Percentiles rank a stretch among this genome's conserved stretches.
phyloP scores from a whole-genome alignment of 2,113 vertebrate species.

The Oryzias curvinotus region DNA sequence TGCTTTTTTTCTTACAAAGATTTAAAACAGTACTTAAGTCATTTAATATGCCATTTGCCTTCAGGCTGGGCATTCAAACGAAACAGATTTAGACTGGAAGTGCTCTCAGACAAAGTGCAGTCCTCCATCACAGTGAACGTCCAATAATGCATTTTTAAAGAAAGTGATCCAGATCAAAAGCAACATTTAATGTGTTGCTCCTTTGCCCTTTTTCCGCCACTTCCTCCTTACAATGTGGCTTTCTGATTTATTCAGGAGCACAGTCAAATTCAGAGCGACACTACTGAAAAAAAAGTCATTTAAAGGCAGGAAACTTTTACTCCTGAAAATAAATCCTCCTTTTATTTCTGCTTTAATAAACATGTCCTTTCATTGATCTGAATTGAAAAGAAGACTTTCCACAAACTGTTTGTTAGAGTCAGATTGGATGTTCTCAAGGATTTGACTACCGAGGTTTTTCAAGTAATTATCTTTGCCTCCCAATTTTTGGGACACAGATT shows the following conservation, averaged over 20 bases:
- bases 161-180: not conserved
- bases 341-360: no score
- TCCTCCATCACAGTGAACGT: not conserved
- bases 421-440: no score
- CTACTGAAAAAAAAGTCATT: no score
- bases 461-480: no score
- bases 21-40: slow-evolving; percentile 16
- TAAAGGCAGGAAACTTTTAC: no score
- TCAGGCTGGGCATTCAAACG: slow-evolving; percentile 1
- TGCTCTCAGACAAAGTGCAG: not conserved
- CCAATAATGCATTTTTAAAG: not conserved
- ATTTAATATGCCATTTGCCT: slow-evolving; percentile 16
- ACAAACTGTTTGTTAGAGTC: no score
- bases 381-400: no score
- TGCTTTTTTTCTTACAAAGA: slow-evolving; percentile 1
- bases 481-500: no score
- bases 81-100: slow-evolving; percentile 8
- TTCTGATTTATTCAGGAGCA: not conserved
- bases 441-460: no score
- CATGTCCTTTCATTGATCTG: no score
- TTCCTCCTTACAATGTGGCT: not conserved
- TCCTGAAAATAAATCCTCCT: no score
- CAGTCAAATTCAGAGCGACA: no score
- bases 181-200: not conserved
- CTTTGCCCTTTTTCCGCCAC: not conserved